Evolutionary conservation across 2,113 vertebrate species (phyloP), one percentile per base, ranked within the genome.

Genomic region (Brienomyrus longianalis): DNA sequence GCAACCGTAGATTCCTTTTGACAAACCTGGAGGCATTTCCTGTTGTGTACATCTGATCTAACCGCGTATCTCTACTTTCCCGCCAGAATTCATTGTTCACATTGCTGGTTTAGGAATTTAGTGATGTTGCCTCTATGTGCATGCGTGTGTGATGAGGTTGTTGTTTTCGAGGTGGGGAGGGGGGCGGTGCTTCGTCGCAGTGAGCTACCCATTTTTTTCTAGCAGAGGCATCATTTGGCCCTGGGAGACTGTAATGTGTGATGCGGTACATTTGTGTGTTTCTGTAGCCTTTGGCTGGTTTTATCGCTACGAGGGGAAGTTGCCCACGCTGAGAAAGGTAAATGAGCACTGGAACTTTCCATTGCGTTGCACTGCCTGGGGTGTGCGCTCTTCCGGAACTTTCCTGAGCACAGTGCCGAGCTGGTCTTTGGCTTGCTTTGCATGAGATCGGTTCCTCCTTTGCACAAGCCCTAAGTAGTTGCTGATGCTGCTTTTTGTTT

Each of bases 221-320:
- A 84, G 27, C n/a, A 31, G n/a, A 54, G 43, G 23, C 39, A 51
- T 15, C 19, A 15, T n/a, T 27, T 27, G 27, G 47, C 27, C 23
- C 86, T 43, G 45, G 47, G 27, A 31, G n/a, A 11, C 31, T 51
- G 66, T 45, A 47, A 86, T 52, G 9, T 11, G 0, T 90, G 39
- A 91, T 59, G 21, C 8, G 90, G 35, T 89, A n/a, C 86, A 56
- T 92, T 39, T 91, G 80, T 87, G 95, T 88, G 48, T 47, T 92
- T 83, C 90, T 91, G 9, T 93, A 99, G 98, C 97, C 51, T 98
- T 99, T 95, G 97, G 97, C 92, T 99, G 98, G 98, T 99, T 99
- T 96, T 99, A 99, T 94, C 97, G 96, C 1, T 99, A 99, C 1
- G 98, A 99, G 91, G 98, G 98, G 94, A 99, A 98, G 94, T 97